Conservation (phyloP, 1,140 invertebrate genomes). For the Pachypsylla venusta region DNA sequence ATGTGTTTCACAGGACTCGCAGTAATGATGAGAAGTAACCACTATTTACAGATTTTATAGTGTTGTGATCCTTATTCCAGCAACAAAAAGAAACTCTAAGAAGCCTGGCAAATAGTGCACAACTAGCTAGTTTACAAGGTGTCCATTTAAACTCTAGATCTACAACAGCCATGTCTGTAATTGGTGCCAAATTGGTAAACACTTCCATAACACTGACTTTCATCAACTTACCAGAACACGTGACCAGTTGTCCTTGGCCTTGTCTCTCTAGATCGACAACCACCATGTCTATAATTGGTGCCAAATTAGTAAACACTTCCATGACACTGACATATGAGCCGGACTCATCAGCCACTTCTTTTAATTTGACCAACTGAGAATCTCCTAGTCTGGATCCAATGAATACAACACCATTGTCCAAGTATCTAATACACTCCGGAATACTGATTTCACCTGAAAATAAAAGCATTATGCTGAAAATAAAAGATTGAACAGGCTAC, state of each 20-base stretch:
- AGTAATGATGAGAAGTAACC: too few species aligned
- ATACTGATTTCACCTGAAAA: slow-evolving; percentile 75
- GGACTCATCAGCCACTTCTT: slow-evolving; percentile 64
- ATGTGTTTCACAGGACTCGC: too few species aligned
- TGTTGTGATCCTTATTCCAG: too few species aligned
- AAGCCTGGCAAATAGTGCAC: too few species aligned
- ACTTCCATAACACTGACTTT: slow-evolving; percentile 90
- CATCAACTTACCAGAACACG: slow-evolving; percentile 71
- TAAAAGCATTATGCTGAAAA: not conserved
- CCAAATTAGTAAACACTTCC: slow-evolving; percentile 94
- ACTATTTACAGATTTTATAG: too few species aligned
- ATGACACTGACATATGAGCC: slow-evolving; percentile 84
- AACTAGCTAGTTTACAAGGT: too few species aligned
- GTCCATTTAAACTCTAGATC: slow-evolving; percentile 74
- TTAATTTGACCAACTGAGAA: slow-evolving; percentile 87
- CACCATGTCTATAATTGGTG: slow-evolving; percentile 95
- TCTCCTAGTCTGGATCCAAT: slow-evolving; percentile 93
- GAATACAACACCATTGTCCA: slow-evolving; percentile 97
- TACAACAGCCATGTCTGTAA: slow-evolving; percentile 95
- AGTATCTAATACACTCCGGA: slow-evolving; percentile 95
- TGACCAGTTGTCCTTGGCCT: slow-evolving; percentile 95
- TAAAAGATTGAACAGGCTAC: not conserved
- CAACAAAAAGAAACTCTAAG: too few species aligned
- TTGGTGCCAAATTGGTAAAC: slow-evolving; percentile 93
- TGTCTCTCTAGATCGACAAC: slow-evolving; percentile 92